Evolutionary conservation across 1,140 invertebrate species (phyloP).

Genomic region (Ditylenchus dipsaci): DNA sequence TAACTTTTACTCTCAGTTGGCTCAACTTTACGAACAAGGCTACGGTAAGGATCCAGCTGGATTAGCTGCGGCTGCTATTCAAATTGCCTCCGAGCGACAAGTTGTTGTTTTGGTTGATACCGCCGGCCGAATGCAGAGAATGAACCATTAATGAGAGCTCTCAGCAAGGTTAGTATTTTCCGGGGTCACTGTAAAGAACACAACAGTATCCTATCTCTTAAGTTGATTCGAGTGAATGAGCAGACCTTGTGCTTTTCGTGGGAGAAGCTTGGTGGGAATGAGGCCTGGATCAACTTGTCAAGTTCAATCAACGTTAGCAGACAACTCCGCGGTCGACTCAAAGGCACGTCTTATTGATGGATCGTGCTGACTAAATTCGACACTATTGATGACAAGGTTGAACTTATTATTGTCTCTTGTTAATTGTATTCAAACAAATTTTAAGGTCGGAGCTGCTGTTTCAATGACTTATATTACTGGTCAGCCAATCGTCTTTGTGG

Average conservation of each 20-base stretch:
- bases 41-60: conserved; percentile 98
- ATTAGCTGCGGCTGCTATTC: conserved; percentile 93
- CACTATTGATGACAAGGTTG: conserved; percentile 94
- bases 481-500: conserved; percentile 98
- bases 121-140: conserved; percentile 99
- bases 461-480: conserved; percentile 99
- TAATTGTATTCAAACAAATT: background rate
- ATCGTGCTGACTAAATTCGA: conserved; percentile 98
- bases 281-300: conserved; percentile 96
- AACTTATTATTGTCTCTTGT: background rate
- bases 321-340: conserved; percentile 67
- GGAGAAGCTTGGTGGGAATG: conserved; percentile 99
- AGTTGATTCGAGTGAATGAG: conserved; percentile 79
- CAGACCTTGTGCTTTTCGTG: conserved; percentile 94
- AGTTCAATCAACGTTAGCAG: conserved; percentile 88
- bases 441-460: conserved; percentile 90
- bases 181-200: conserved; percentile 20
- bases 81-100: conserved; percentile 72
- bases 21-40: conserved; percentile 92
- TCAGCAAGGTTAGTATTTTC: conserved; percentile 70
- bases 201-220: conserved; percentile 27
- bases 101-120: conserved; percentile 92
- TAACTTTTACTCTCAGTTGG: conserved; percentile 66
- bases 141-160: conserved; percentile 91
- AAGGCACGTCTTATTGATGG: conserved; percentile 78